phyloP scores from a whole-genome alignment of 2,888 invertebrate genomes.

The Sesia apiformis region DNA sequence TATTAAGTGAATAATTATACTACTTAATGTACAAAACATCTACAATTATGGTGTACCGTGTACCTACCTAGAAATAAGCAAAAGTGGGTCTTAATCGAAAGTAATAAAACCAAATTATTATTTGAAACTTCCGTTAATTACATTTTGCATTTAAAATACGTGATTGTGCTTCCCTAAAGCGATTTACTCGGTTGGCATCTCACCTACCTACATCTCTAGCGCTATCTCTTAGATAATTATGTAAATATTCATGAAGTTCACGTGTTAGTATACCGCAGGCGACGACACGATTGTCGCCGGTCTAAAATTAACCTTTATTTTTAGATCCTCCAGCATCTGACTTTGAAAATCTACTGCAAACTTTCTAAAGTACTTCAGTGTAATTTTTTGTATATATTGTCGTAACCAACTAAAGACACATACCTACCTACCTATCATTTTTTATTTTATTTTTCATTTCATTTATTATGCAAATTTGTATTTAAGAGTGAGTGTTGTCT shows the following conservation, averaged over 20 bases:
- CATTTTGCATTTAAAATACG: no score
- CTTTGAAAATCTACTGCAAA: background rate
- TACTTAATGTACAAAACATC: no score
- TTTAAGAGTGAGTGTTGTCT: constrained; percentile 12
- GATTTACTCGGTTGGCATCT: background rate
- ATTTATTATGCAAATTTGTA: constrained; percentile 18
- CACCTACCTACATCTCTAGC: background rate
- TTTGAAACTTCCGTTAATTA: no score
- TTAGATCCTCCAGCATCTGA: background rate
- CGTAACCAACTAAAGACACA: no score
- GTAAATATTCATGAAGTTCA: background rate
- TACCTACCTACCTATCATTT: no score
- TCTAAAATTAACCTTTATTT: background rate
- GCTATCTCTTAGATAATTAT: background rate
- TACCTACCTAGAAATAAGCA: no score
- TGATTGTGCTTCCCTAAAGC: background rate
- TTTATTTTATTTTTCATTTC: background rate
- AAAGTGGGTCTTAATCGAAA: no score
- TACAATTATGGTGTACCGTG: no score
- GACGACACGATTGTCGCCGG: background rate
- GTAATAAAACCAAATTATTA: no score
- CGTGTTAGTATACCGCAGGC: background rate
- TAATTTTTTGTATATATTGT: no score
- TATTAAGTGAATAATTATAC: no score
- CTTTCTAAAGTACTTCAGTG: no score